Evolutionary conservation across 2,888 invertebrate genomes (phyloP).

Genomic region (Junonia oenone): DNA sequence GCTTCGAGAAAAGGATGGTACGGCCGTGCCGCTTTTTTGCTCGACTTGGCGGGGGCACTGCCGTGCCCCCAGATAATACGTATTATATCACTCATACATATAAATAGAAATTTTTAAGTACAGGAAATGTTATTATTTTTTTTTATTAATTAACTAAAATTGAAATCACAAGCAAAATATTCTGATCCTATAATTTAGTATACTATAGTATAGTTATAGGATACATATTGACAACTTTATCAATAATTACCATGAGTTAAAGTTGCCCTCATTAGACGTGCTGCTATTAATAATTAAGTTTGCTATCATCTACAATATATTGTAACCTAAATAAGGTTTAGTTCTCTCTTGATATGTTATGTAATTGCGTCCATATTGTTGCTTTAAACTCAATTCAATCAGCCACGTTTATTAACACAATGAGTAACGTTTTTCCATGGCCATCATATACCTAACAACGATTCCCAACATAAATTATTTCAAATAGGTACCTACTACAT

Average conservation of each 20-base stretch:
- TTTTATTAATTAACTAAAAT: too few species aligned
- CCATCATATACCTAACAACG: not conserved
- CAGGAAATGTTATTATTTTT: too few species aligned
- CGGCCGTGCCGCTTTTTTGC: too few species aligned
- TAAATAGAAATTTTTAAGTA: too few species aligned
- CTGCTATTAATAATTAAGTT: slow-evolving; percentile 2
- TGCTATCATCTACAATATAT: slow-evolving; percentile 11
- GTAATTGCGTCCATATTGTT: slow-evolving; percentile 3
- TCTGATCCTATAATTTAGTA: too few species aligned
- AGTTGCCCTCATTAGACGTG: not conserved
- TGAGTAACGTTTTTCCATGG: not conserved
- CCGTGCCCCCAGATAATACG: too few species aligned
- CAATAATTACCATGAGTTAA: not conserved
- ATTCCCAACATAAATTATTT: not conserved
- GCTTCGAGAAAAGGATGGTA: too few species aligned
- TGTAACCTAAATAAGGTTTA: slow-evolving; percentile 31
- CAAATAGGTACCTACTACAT: too few species aligned
- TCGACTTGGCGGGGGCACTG: too few species aligned
- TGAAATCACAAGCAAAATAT: too few species aligned
- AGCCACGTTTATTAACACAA: slow-evolving; percentile 3
- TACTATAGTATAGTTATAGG: not conserved
- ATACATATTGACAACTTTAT: not conserved
- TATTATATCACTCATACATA: too few species aligned
- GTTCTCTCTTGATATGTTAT: slow-evolving; percentile 24
- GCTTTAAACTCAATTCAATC: slow-evolving; percentile 2